Evolutionary conservation across 2,888 invertebrate genomes (phyloP).

Genomic region (Hetaerina titia): DNA sequence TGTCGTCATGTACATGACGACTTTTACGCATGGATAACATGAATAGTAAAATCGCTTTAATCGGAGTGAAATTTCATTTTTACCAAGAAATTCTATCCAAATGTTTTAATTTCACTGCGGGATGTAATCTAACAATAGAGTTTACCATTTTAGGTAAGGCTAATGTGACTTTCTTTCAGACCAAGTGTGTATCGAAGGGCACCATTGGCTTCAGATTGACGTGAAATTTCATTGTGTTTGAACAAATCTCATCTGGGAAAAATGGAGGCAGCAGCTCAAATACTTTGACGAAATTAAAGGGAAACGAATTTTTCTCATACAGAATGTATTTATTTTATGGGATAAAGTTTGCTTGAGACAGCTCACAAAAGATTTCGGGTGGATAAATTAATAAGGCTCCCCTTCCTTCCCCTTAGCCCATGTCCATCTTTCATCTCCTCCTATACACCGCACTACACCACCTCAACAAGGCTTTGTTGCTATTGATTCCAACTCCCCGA

Average conservation of each 20-base stretch:
- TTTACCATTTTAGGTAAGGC: neutral
- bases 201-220: neutral
- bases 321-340: constrained; percentile 25
- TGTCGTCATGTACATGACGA: no score
- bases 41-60: neutral
- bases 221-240: constrained; percentile 14
- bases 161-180: neutral
- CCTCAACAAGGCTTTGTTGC: neutral
- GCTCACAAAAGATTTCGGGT: constrained; percentile 21
- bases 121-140: neutral
- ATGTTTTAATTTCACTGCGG: neutral
- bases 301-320: neutral
- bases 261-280: constrained; percentile 12
- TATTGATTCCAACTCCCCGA: constrained; percentile 27
- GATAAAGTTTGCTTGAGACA: constrained; percentile 29
- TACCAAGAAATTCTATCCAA: neutral
- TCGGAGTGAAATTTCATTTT: neutral
- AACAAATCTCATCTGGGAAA: neutral
- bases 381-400: constrained; percentile 24
- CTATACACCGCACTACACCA: neutral
- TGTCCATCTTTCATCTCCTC: neutral
- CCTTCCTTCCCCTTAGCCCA: neutral
- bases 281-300: neutral
- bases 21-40: neutral
- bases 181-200: neutral